Percentiles rank a stretch among this genome's conserved stretches.
Evolutionary conservation across 2,113 vertebrate species (phyloP).

Genomic region (Seriola quinqueradiata): DNA sequence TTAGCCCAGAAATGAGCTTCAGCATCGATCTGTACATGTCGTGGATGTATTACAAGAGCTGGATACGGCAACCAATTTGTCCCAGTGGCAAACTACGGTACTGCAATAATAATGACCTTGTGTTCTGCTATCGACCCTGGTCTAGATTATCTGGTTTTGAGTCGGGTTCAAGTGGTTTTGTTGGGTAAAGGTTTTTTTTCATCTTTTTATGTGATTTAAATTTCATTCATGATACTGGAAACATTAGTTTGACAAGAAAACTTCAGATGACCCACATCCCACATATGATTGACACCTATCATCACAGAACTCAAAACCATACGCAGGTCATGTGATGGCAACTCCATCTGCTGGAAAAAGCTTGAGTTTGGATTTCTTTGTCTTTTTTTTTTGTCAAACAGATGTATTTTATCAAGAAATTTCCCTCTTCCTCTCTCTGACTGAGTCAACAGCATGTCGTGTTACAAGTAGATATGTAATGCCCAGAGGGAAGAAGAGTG

Average conservation of each 20-base stretch:
- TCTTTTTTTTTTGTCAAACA: not conserved
- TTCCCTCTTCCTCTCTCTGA: not conserved
- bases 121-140: not conserved
- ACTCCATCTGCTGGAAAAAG: not conserved
- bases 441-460: no score
- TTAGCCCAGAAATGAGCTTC: slow-evolving; percentile 88
- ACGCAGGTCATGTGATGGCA: not conserved
- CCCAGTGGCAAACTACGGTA: not conserved
- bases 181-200: not conserved
- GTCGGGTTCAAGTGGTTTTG: not conserved
- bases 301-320: not conserved
- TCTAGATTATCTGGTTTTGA: not conserved
- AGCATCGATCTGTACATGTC: not conserved
- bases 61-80: slow-evolving; percentile 53
- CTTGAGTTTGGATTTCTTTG: not conserved
- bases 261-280: no score
- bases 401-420: not conserved
- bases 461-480: not conserved
- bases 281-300: not conserved
- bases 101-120: not conserved
- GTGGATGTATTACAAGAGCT: slow-evolving; percentile 77
- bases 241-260: not conserved
- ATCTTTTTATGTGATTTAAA: not conserved
- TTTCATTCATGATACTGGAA: not conserved
- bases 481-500: not conserved